Conservation (phyloP, 1,140 invertebrate genomes). For the Ceratoteleas bidentatus region DNA sequence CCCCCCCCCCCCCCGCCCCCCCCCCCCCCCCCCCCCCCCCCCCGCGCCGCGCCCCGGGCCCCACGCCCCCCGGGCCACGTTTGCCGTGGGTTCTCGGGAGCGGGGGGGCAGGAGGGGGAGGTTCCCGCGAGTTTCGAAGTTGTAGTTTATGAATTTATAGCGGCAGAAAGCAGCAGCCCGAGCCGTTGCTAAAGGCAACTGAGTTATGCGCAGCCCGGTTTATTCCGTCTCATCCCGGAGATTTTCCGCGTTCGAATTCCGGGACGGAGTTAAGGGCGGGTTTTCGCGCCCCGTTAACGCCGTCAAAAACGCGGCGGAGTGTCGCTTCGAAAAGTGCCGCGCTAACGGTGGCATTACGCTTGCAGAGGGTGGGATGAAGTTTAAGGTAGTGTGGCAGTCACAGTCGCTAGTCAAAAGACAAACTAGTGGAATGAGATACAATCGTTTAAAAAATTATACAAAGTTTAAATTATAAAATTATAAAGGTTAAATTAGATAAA, state of each 20-base stretch:
- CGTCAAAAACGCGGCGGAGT: slow-evolving; percentile 16
- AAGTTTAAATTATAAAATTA: too few relatives aligned
- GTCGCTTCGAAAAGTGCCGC: too few relatives aligned
- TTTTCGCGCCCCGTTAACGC: slow-evolving; percentile 52
- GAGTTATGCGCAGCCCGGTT: slow-evolving; percentile 74
- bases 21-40: too few relatives aligned
- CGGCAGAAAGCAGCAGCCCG: slow-evolving; percentile 73
- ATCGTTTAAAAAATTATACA: too few relatives aligned
- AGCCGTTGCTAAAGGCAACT: slow-evolving; percentile 70
- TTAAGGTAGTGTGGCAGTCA: too few relatives aligned
- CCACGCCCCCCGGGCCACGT: slow-evolving; percentile 74
- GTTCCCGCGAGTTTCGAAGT: slow-evolving; percentile 74
- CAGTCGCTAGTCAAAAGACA: too few relatives aligned
- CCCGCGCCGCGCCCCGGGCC: too few relatives aligned
- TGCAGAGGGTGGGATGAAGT: too few relatives aligned
- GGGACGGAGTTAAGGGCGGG: slow-evolving; percentile 51
- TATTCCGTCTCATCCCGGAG: slow-evolving; percentile 75
- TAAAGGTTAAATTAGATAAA: too few relatives aligned
- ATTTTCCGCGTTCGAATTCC: slow-evolving; percentile 76
- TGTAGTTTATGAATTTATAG: slow-evolving; percentile 81
- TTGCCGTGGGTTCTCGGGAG: slow-evolving; percentile 69
- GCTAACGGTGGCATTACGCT: too few relatives aligned
- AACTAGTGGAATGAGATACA: too few relatives aligned
- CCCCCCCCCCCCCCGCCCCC: too few relatives aligned
- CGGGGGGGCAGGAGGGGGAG: slow-evolving; percentile 11